Evolutionary conservation across 1,140 invertebrate genomes (phyloP).

Genomic region (Caenorhabditis inopinata): DNA sequence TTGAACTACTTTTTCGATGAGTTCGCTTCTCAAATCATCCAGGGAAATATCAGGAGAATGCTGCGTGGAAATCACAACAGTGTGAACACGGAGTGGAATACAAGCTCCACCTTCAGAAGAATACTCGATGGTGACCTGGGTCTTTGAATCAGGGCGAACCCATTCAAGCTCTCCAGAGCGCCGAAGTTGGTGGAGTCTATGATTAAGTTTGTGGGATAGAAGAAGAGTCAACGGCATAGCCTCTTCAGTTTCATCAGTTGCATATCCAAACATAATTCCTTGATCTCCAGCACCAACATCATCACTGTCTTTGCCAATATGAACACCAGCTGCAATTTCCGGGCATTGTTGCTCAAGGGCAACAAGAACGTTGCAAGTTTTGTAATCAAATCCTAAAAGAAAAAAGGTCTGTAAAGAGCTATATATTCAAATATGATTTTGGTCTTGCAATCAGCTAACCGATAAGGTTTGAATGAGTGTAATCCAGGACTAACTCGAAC

Average conservation of each 20-base stretch:
- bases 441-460: too few relatives aligned
- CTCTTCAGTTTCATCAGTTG: conserved; percentile 91
- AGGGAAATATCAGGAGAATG: conserved; percentile 87
- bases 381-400: conserved; percentile 89
- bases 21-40: conserved; percentile 80
- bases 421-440: too few relatives aligned
- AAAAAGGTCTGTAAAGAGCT: background rate
- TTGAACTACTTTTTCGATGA: conserved; percentile 72
- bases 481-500: too few relatives aligned
- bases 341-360: conserved; percentile 95
- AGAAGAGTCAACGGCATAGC: conserved; percentile 96
- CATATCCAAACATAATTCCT: conserved; percentile 71
- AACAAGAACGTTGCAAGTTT: conserved; percentile 95
- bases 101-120: conserved; percentile 73
- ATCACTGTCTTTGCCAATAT: conserved; percentile 85
- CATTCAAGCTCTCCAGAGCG: conserved; percentile 86
- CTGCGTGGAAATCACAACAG: conserved; percentile 92
- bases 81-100: conserved; percentile 88
- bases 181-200: conserved; percentile 84
- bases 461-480: too few relatives aligned
- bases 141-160: conserved; percentile 97
- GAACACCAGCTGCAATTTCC: conserved; percentile 94
- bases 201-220: conserved; percentile 88
- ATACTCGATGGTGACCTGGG: conserved; percentile 75
- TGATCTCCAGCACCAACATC: conserved; percentile 99